These are phyloP conservation scores for Yoshiicerus persimilis DNA, from an alignment of 1,140 invertebrate species.

Conservation along the genomic window DNA sequence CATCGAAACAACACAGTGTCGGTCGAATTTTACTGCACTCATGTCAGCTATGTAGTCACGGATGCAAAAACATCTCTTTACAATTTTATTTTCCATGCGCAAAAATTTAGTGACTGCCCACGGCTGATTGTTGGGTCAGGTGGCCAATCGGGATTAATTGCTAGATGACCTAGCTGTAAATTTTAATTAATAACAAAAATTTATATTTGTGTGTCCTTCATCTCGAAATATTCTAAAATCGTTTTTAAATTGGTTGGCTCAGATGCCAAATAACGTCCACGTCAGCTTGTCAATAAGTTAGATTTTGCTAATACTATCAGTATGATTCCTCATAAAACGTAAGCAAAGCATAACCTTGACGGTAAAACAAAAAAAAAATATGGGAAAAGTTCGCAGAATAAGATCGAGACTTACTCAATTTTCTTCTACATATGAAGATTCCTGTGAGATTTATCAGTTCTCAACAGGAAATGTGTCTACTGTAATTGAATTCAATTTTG, in stretches of 20 bases:
- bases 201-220: neutral
- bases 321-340: neutral
- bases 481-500: neutral
- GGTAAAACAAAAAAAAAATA: neutral
- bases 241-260: neutral
- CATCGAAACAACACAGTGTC: neutral
- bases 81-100: neutral
- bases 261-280: neutral
- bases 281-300: neutral
- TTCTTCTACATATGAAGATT: neutral
- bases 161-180: too few species aligned
- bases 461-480: neutral
- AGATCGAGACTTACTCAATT: neutral
- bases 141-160: neutral
- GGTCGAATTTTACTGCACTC: neutral
- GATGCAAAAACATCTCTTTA: neutral
- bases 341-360: neutral
- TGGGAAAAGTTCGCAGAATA: neutral
- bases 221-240: too few species aligned
- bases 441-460: neutral
- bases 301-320: neutral
- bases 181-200: neutral
- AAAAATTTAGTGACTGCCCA: neutral
- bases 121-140: neutral
- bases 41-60: neutral